phyloP scores from a whole-genome alignment of 2,797 vertebrate genomes.

The Hafferia zeledoni region DNA sequence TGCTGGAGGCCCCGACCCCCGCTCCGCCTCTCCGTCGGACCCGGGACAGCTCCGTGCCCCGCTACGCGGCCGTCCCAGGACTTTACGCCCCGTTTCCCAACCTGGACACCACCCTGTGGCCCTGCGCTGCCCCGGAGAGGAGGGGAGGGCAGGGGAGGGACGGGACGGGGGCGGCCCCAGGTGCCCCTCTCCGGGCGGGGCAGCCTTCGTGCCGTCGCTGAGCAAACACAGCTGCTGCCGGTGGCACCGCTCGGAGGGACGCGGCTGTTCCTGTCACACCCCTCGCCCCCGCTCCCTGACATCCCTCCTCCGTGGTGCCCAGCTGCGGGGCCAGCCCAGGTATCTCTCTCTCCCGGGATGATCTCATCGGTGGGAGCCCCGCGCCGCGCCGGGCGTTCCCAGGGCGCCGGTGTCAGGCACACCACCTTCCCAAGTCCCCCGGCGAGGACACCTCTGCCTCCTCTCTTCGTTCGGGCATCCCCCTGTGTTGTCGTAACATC shows the following conservation, averaged over 20 bases:
- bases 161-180: neutral
- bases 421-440: neutral
- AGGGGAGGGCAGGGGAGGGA: neutral
- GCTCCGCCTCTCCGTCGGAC: no score
- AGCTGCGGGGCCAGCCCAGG: neutral
- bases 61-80: neutral
- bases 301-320: neutral
- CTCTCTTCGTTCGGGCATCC: neutral
- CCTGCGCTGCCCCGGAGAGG: neutral
- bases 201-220: neutral
- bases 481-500: neutral
- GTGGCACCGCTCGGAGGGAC: neutral
- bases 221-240: neutral
- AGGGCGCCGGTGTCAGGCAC: neutral
- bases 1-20: no score
- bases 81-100: rapidly evolving
- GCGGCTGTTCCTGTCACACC: neutral
- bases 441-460: neutral
- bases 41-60: neutral
- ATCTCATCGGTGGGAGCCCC: neutral
- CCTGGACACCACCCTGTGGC: neutral
- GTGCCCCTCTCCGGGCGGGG: neutral
- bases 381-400: neutral
- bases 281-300: neutral
- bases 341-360: neutral